These are phyloP conservation scores for Tragulus kanchil DNA, from an alignment of 2,113 vertebrate genomes.

Conservation along the genomic window DNA sequence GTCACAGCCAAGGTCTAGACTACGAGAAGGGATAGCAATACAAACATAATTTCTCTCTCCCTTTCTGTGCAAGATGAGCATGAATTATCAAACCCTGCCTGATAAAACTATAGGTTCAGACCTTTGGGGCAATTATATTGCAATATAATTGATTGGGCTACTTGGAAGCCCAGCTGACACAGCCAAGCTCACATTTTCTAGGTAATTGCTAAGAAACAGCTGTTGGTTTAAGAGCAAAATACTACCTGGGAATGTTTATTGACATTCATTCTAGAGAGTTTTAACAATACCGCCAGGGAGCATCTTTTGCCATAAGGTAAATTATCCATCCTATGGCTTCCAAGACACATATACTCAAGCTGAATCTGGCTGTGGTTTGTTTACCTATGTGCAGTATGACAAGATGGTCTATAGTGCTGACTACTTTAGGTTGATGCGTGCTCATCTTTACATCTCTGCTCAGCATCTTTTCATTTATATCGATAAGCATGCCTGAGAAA, in stretches of 20 bases:
- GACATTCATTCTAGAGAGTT: background rate
- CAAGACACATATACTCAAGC: background rate
- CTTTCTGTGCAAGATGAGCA: background rate
- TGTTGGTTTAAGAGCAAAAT: background rate
- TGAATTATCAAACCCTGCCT: background rate
- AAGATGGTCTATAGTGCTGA: background rate
- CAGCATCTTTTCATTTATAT: background rate
- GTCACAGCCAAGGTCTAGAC: background rate
- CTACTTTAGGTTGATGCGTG: background rate
- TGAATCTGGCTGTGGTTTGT: background rate
- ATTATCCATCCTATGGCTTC: background rate
- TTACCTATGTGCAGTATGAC: background rate
- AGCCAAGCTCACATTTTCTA: background rate
- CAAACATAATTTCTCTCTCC: background rate
- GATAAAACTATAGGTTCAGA: background rate
- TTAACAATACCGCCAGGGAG: background rate
- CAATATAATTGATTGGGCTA: background rate
- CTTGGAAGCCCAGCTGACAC: background rate
- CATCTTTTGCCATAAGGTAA: background rate
- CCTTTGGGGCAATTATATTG: background rate
- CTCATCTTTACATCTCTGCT: background rate
- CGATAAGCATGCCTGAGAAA: background rate
- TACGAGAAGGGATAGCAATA: background rate
- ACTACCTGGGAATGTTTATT: background rate
- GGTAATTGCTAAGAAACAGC: background rate